Conservation (phyloP, 2,888 invertebrate genomes). For the Cryptocephalus moraei region DNA sequence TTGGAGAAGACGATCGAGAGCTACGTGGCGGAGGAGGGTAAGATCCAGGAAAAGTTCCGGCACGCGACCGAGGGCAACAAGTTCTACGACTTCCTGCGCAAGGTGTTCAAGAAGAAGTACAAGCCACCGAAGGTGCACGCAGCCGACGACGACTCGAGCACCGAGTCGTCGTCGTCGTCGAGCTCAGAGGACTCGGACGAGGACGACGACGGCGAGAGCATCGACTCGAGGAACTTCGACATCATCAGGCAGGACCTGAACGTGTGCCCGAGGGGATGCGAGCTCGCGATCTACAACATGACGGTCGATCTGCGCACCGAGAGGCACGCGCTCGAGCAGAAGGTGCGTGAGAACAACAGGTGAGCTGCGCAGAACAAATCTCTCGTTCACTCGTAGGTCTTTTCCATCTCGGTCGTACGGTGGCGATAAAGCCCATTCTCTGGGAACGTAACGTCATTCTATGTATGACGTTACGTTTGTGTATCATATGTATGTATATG, state of each 20-base stretch:
- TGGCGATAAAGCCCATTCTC: too few relatives aligned
- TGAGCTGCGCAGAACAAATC: too few relatives aligned
- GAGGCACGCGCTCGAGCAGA: not conserved
- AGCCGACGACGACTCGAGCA: constrained; percentile 40
- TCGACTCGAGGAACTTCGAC: constrained; percentile 56
- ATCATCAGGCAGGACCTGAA: constrained; percentile 60
- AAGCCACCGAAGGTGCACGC: constrained; percentile 53
- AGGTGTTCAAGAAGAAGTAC: constrained; percentile 77
- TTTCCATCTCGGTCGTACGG: too few relatives aligned
- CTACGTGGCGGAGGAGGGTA: constrained; percentile 39
- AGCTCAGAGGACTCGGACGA: constrained; percentile 47
- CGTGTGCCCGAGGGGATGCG: constrained; percentile 62
- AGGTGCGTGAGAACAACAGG: not conserved
- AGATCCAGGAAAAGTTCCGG: constrained; percentile 47
- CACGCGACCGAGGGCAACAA: constrained; percentile 55
- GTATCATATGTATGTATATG: too few relatives aligned
- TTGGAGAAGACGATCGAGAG: constrained; percentile 38
- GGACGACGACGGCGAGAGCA: constrained; percentile 46
- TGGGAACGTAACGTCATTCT: too few relatives aligned
- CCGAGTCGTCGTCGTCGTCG: constrained; percentile 38
- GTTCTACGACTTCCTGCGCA: constrained; percentile 65
- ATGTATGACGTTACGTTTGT: too few relatives aligned
- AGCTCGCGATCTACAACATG: constrained; percentile 53
- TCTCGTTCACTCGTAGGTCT: too few relatives aligned
- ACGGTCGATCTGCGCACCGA: constrained; percentile 45